A percentile compares a stretch with the other conserved stretches of the same genome.
Conservation (phyloP, 1,140 invertebrate genomes). For the Lucilia sericata region DNA sequence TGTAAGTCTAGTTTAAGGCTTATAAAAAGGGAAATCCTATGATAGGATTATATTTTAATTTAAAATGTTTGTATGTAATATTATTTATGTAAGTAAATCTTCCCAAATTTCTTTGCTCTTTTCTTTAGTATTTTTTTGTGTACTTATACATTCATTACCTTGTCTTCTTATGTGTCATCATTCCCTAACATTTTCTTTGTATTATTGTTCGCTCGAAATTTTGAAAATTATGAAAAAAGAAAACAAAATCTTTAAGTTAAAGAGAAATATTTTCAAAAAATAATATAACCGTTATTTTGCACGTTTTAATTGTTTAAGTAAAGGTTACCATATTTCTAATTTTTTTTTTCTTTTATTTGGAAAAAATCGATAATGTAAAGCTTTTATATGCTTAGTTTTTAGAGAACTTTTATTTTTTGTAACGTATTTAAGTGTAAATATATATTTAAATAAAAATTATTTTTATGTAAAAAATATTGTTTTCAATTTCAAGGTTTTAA, state of each 20-base stretch:
- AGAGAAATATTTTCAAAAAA: not conserved
- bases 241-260: not conserved
- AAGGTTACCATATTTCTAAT: not conserved
- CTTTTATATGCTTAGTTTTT: slow-evolving; percentile 31
- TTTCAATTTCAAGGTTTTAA: not conserved
- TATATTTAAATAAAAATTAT: slow-evolving; percentile 37
- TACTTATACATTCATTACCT: slow-evolving; percentile 22
- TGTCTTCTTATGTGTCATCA: not conserved
- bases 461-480: slow-evolving; percentile 29
- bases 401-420: slow-evolving; percentile 39
- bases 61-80: not conserved
- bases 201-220: not conserved
- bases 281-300: not conserved
- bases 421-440: slow-evolving; percentile 37
- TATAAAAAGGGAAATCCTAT: not conserved
- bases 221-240: not conserved
- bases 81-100: not conserved
- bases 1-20: not conserved
- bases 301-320: not conserved
- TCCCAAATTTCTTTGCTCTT: not conserved
- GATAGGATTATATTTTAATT: no score
- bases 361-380: slow-evolving; percentile 16
- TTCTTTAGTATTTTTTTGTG: slow-evolving; percentile 10
- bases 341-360: not conserved
- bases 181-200: slow-evolving; percentile 1